These are phyloP conservation scores for Enteromius viviparus DNA, from an alignment of 2,797 vertebrate species.

Conservation along the genomic window DNA sequence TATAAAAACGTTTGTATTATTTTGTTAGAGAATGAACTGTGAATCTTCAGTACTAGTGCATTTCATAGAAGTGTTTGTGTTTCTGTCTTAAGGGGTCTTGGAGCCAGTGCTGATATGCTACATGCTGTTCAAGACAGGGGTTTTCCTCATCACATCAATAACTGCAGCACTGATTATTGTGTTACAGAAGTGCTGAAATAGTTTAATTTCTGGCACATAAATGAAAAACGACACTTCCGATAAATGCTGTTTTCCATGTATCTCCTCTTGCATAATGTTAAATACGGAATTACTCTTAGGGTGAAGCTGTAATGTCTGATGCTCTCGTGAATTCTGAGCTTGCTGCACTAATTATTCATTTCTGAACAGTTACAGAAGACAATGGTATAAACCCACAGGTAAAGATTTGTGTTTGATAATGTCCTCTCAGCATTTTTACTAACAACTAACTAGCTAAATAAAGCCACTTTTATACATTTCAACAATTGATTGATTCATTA, in stretches of 20 bases:
- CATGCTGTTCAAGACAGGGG: conserved; percentile 53
- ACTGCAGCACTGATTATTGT: background rate
- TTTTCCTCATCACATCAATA: conserved; percentile 50
- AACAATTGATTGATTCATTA: no score
- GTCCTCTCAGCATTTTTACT: background rate
- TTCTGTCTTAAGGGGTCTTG: conserved; percentile 2
- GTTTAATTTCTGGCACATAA: background rate
- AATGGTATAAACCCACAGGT: background rate
- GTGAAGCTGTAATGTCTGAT: background rate
- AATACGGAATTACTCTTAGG: background rate
- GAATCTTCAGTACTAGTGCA: background rate
- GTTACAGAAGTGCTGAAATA: background rate
- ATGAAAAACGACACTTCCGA: background rate
- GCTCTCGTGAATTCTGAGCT: background rate
- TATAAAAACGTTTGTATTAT: background rate
- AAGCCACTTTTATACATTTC: background rate
- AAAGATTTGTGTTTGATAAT: background rate
- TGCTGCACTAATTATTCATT: background rate
- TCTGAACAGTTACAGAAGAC: background rate
- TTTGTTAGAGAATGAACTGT: background rate
- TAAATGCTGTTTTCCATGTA: background rate
- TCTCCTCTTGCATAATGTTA: background rate
- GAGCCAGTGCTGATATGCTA: conserved; percentile 49
- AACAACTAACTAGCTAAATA: background rate
- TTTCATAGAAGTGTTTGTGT: background rate